These are phyloP conservation scores for Latheticus oryzae DNA, from an alignment of 2,888 invertebrate genomes.

Conservation along the genomic window DNA sequence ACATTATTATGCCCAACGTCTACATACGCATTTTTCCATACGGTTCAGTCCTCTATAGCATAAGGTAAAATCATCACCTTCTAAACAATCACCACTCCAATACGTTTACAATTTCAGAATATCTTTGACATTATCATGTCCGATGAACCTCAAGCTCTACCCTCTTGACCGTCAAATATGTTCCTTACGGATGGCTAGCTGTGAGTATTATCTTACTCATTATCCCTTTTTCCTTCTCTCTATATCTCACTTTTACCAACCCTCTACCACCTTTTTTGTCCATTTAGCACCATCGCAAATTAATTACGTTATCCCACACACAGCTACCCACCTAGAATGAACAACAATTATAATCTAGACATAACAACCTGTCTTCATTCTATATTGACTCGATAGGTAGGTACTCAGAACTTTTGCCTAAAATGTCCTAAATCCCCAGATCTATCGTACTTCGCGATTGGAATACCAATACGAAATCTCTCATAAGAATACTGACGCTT, in stretches of 20 bases:
- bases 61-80: slow-evolving; percentile 70
- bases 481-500: slow-evolving; percentile 19
- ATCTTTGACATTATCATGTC: slow-evolving; percentile 94
- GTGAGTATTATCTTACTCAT: slow-evolving; percentile 75
- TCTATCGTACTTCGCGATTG: slow-evolving; percentile 2
- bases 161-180: slow-evolving; percentile 96
- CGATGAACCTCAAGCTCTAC: slow-evolving; percentile 97
- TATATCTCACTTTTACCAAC: background rate
- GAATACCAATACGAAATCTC: slow-evolving; percentile 17
- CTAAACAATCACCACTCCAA: slow-evolving; percentile 21
- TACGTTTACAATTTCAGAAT: slow-evolving; percentile 72
- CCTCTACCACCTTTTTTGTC: background rate
- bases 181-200: slow-evolving; percentile 95
- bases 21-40: slow-evolving; percentile 96
- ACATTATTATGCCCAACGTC: slow-evolving; percentile 97
- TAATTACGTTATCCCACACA: slow-evolving; percentile 16
- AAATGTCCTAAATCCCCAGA: slow-evolving; percentile 7
- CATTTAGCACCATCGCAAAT: slow-evolving; percentile 26
- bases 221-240: background rate
- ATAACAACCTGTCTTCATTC: slow-evolving; percentile 7
- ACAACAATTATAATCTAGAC: slow-evolving; percentile 16
- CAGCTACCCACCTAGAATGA: slow-evolving; percentile 2
- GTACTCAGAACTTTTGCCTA: slow-evolving; percentile 12
- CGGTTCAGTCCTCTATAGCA: slow-evolving; percentile 95
- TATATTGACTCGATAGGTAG: slow-evolving; percentile 12